Conservation (phyloP, 2,888 invertebrate genomes). For the Lithophane socia region DNA sequence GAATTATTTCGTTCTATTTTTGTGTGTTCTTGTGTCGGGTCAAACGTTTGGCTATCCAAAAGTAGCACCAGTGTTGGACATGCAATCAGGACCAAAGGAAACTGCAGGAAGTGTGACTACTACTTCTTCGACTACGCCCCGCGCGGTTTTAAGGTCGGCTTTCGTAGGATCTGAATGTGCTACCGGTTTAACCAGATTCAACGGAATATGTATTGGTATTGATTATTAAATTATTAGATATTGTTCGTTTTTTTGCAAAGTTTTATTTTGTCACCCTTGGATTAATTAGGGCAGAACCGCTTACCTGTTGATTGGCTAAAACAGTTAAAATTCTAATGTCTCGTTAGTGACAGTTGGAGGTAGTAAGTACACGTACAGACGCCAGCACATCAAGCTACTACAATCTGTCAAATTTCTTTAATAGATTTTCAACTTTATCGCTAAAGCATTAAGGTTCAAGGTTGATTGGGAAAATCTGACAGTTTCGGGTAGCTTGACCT, state of each 20-base stretch:
- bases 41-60: neutral
- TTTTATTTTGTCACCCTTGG: neutral
- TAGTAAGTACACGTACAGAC: too few species aligned
- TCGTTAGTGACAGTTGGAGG: too few species aligned
- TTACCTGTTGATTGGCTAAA: too few species aligned
- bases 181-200: slow-evolving; percentile 33
- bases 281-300: neutral
- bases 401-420: too few species aligned
- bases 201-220: slow-evolving; percentile 41
- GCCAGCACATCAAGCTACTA: too few species aligned
- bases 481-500: too few species aligned
- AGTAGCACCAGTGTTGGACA: neutral
- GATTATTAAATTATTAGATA: slow-evolving; percentile 40
- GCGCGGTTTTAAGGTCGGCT: neutral
- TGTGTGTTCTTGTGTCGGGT: slow-evolving; percentile 3
- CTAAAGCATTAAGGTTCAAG: too few species aligned
- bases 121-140: neutral
- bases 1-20: slow-evolving; percentile 20
- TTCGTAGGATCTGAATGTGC: slow-evolving; percentile 37
- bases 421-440: too few species aligned
- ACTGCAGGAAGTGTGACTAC: neutral
- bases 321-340: too few species aligned
- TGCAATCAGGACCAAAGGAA: too few species aligned
- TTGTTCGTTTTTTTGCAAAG: neutral
- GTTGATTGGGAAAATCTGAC: too few species aligned